Percentiles rank a stretch among this genome's conserved stretches.
Evolutionary conservation across 1,140 invertebrate genomes (phyloP).

Genomic region (Brachionus paranguensis): DNA sequence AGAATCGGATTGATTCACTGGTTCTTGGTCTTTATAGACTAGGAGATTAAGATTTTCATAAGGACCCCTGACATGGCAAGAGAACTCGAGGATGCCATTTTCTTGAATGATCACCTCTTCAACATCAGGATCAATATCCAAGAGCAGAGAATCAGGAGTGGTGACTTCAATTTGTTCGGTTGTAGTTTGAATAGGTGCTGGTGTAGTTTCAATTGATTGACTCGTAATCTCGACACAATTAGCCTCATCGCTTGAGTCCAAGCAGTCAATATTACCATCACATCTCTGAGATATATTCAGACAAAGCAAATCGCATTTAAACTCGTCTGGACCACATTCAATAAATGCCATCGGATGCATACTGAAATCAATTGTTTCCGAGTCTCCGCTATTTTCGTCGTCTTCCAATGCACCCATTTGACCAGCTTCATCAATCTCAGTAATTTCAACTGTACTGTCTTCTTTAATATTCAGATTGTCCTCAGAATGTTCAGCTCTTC

Average conservation of each 20-base stretch:
- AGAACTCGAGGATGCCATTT: background rate
- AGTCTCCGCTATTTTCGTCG: background rate
- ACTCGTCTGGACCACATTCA: background rate
- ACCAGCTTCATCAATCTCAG: background rate
- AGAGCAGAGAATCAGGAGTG: background rate
- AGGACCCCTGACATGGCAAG: background rate
- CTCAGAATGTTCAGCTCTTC: background rate
- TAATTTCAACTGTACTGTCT: background rate
- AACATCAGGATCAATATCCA: background rate
- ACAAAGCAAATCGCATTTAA: slow-evolving; percentile 8
- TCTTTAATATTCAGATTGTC: background rate
- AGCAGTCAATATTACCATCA: background rate
- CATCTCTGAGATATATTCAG: background rate
- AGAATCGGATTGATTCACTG: slow-evolving; percentile 2
- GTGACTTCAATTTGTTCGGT: background rate
- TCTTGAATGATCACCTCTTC: background rate
- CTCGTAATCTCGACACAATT: background rate
- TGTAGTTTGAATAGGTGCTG: background rate
- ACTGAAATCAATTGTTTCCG: background rate
- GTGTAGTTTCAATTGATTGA: background rate
- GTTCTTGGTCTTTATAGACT: slow-evolving; percentile 13
- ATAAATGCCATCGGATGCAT: background rate
- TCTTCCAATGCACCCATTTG: background rate
- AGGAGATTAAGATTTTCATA: background rate
- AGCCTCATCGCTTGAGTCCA: background rate